These are phyloP conservation scores for Gymnopithys bicolor DNA, from an alignment of 2,797 vertebrate species.

Conservation along the genomic window DNA sequence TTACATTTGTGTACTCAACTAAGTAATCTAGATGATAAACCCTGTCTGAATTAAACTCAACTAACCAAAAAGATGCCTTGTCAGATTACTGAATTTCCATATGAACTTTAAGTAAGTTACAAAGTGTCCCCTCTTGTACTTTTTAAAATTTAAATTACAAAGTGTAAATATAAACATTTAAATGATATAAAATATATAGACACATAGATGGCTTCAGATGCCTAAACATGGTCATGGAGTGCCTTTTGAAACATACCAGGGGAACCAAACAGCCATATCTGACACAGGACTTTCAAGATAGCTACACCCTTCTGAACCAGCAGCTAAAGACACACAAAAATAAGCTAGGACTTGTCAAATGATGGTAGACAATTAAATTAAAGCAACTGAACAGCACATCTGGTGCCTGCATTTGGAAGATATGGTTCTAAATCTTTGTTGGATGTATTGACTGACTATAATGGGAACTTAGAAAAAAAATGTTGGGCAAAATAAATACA, in stretches of 20 bases:
- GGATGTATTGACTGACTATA: not conserved
- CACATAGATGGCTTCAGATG: not conserved
- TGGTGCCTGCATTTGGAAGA: not conserved
- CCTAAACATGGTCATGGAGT: not conserved
- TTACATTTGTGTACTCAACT: not conserved
- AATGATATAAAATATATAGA: not conserved
- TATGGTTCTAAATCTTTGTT: not conserved
- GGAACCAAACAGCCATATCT: not conserved
- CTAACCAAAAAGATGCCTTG: not conserved
- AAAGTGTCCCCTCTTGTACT: not conserved
- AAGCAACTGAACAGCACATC: not conserved
- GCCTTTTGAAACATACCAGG: not conserved
- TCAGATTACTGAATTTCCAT: not conserved
- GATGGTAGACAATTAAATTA: not conserved
- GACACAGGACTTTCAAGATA: fast-evolving
- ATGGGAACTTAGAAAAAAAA: not conserved
- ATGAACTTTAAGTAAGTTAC: not conserved
- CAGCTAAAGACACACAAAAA: not conserved
- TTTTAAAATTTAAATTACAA: not conserved
- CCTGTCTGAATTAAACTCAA: not conserved
- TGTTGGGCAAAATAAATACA: not conserved
- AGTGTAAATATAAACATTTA: not conserved
- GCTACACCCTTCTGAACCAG: not conserved
- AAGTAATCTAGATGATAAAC: not conserved
- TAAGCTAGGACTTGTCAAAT: not conserved